Base-by-base conservation (phyloP, 2,888 invertebrate species). In the Pogonocherus hispidulus region DNA sequence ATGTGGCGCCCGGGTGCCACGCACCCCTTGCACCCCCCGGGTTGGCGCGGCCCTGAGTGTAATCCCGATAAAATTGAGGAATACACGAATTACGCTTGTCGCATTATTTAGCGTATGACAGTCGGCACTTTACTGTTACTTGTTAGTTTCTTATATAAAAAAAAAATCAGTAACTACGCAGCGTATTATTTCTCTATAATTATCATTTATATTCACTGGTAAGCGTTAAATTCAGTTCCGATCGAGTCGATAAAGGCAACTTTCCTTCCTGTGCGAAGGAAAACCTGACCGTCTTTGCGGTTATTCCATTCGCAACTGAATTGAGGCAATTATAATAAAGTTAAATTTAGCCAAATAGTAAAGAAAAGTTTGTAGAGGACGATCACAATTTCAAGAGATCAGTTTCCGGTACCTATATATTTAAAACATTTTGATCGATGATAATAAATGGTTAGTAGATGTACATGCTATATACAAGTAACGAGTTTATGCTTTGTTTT, bases 231-330 rank as follows among this genome's bases (percentile, higher is more conserved):
- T 35, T 59, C 20, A 27, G 59, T 47, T 11, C 59, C 32, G 27
- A 32, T 32, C 6, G 32, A 32, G 32, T 32, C 47, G 16, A 20
- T 47, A 59, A 44, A 23, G 11, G 23, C 20, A n/a, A 59, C 59
- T 59, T 59, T 46, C 59, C 47, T 59, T 59, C 59, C 59, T 47
- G 56, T 23, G n/a, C n/a, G n/a, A n/a, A n/a, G n/a, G n/a, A n/a
- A n/a, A n/a, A n/a, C n/a, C n/a, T n/a, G n/a, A n/a, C 59, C 44
- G 47, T 35, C 59, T 59, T 59, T 59, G 59, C 32, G 47, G 59
- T 27, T 16, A 32, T 23, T 18, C 59, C 32, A 59, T 47, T 47
- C 59, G 14, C 4, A 47, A 59, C 59, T 59, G 47, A 47, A 59
- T 49, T 18, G 19, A 32, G 32, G 11, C 14, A 35, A 59, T 59